Conservation (phyloP, 1,140 invertebrate genomes). For the Drosophila navojoa region DNA sequence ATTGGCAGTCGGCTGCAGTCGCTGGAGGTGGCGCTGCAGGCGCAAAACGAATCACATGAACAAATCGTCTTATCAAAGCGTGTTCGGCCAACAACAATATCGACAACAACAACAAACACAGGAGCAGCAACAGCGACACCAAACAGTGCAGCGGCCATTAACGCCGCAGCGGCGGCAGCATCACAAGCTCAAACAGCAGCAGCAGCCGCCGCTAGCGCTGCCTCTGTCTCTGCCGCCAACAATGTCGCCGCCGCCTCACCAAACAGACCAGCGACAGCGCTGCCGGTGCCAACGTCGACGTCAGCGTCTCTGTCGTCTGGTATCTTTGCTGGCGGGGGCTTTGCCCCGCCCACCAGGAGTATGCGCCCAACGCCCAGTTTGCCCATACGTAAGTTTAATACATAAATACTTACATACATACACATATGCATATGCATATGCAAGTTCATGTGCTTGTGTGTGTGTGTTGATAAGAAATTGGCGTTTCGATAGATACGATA, state of each 20-base stretch:
- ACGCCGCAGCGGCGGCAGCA: slow-evolving; percentile 45
- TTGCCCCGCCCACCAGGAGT: slow-evolving; percentile 49
- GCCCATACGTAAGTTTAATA: slow-evolving; percentile 55
- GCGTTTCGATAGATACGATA: slow-evolving; percentile 56
- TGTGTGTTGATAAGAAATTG: slow-evolving; percentile 41
- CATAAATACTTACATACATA: no score
- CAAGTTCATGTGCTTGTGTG: slow-evolving; percentile 12
- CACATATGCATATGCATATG: background rate
- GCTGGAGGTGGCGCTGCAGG: slow-evolving; percentile 87
- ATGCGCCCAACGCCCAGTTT: slow-evolving; percentile 58
- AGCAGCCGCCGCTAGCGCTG: slow-evolving; percentile 5
- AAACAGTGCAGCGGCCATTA: slow-evolving; percentile 23
- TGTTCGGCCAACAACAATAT: slow-evolving; percentile 51
- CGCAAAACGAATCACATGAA: slow-evolving; percentile 87
- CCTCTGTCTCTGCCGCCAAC: background rate
- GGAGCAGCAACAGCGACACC: slow-evolving; percentile 16
- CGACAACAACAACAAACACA: slow-evolving; percentile 16
- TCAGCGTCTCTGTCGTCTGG: slow-evolving; percentile 24
- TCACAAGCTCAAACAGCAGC: slow-evolving; percentile 6
- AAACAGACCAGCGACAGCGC: slow-evolving; percentile 26
- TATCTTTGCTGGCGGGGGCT: slow-evolving; percentile 42
- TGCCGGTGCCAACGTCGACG: slow-evolving; percentile 27
- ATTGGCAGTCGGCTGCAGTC: slow-evolving; percentile 87
- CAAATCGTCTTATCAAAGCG: slow-evolving; percentile 68
- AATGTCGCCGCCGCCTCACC: slow-evolving; percentile 24